Base-by-base conservation (phyloP, 2,113 vertebrate species). In the Thryonomys swinderianus region DNA sequence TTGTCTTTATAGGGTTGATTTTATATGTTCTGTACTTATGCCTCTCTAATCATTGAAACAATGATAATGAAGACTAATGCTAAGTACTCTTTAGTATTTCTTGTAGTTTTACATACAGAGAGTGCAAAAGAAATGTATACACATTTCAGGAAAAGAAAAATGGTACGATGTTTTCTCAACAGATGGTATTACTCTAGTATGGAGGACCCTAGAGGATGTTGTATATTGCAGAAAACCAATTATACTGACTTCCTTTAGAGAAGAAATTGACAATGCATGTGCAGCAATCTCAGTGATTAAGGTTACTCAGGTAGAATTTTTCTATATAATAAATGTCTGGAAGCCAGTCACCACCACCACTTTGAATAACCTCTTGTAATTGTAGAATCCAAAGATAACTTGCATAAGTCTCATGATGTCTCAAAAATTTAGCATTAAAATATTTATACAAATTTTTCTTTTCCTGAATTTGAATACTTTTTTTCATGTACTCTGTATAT, bases 31-130 rank as follows among this genome's bases (percentile, higher is more conserved):
- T 74, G 1, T 89, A 14, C 85, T 86, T 37, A 45, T 83, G 27
- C 79, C 66, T 92, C 74, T 85, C 20, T 34, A 53, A 48, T 67
- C 84, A 90, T 66, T 94, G 81, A 91, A 84, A 73, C 3, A 84
- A 57, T 93, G 79, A 89, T 32, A 92, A 66, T 42, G 23, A 45
- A 45, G 23, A 74, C 1, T 45, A 40, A 40, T 71, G 21, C 37
- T 71, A 13, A 86, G 20, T 83, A 11, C 45, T 85, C 11, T 88
- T 32, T 45, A 81, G 3, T 90, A 88, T 53, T 71, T 51, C 12
- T 62, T 53, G 20, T 64, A 61, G 14, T 90, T 90, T 95, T 66
- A 40, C 48, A 62, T 85, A 76, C 23, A 74, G 25, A 73, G 71
- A 30, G 7, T 30, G 42, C 71, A 40, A 74, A 48, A 61, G 10